A percentile compares a stretch with the other conserved stretches of the same genome.
Conservation (phyloP, 2,113 vertebrate genomes). For the Indicator maculatus region DNA sequence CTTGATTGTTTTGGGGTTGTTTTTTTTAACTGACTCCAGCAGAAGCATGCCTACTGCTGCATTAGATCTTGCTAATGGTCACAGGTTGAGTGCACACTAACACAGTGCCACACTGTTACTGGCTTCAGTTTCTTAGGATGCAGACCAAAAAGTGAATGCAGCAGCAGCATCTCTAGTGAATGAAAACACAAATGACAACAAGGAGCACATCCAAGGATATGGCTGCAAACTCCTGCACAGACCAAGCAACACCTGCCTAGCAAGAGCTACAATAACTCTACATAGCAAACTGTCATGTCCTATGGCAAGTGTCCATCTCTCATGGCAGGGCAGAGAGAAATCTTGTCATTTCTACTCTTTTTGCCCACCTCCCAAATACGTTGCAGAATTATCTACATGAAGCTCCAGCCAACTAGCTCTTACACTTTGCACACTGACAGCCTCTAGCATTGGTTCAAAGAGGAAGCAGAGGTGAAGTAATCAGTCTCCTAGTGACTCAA, state of each 20-base stretch:
- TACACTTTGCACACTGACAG: neutral
- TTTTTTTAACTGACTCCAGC: neutral
- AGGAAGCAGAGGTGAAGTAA: neutral
- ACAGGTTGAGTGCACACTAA: no score
- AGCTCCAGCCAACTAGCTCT: neutral
- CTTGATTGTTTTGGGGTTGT: neutral
- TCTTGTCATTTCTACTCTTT: neutral
- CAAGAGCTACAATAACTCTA: neutral
- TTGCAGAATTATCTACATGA: neutral
- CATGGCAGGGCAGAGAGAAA: neutral
- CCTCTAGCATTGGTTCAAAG: neutral
- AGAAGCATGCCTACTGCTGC: neutral
- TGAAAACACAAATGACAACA: neutral
- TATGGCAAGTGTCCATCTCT: neutral
- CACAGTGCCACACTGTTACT: accelerated
- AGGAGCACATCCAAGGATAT: neutral
- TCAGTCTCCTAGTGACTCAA: neutral
- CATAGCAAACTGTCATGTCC: neutral
- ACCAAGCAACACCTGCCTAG: neutral
- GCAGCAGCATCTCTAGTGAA: neutral
- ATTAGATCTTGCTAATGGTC: neutral
- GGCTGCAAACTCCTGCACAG: conserved; percentile 11
- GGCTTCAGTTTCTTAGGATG: neutral
- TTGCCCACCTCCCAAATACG: neutral
- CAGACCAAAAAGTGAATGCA: neutral